Conservation (phyloP, 2,888 invertebrate genomes). For the Dryomyza anilis region DNA sequence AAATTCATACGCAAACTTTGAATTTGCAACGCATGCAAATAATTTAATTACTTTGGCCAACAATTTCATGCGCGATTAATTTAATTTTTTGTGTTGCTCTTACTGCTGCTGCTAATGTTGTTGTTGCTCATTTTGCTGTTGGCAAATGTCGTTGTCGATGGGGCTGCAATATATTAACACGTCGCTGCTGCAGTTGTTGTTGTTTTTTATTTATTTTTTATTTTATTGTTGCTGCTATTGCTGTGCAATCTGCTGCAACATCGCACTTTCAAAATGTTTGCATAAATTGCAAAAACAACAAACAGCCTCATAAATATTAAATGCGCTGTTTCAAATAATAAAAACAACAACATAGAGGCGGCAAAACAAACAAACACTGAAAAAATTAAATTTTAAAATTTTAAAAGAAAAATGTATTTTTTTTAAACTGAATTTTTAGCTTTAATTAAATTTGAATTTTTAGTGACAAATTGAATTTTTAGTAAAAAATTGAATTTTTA, state of each 20-base stretch:
- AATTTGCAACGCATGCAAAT: not conserved
- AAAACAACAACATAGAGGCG: not conserved
- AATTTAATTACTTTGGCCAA: not conserved
- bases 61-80: conserved; percentile 18
- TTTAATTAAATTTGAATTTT: too few relatives aligned
- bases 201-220: not conserved
- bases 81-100: conserved; percentile 5
- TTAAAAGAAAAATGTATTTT: too few relatives aligned
- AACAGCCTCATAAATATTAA: conserved; percentile 31
- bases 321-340: conserved; percentile 21
- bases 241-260: conserved; percentile 6
- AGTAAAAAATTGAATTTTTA: too few relatives aligned
- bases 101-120: conserved; percentile 1
- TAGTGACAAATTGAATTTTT: too few relatives aligned
- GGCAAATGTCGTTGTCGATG: too few relatives aligned
- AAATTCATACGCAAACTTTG: too few relatives aligned
- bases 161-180: too few relatives aligned
- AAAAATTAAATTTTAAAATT: not conserved
- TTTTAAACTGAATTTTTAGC: too few relatives aligned
- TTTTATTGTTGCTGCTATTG: conserved; percentile 1
- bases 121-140: not conserved
- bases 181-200: not conserved
- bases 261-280: conserved; percentile 15
- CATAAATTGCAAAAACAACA: conserved; percentile 19
- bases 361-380: not conserved